These are phyloP conservation scores for Ceraclea dissimilis DNA, from an alignment of 2,888 invertebrate genomes.

Conservation along the genomic window DNA sequence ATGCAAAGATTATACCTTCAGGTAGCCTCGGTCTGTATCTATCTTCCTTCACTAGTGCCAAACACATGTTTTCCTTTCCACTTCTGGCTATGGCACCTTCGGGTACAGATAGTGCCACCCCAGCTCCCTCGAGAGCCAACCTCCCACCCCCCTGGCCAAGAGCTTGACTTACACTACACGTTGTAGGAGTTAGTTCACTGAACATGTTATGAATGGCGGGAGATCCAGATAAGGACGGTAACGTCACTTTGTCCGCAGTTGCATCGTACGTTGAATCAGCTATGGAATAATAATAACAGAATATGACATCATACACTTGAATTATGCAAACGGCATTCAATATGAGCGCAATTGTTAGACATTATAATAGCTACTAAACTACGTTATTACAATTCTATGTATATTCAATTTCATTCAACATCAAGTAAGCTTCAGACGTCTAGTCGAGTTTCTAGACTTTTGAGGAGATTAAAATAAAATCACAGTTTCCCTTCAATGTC, in stretches of 20 bases:
- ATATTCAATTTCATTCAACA: too few species aligned
- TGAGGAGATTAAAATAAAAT: too few species aligned
- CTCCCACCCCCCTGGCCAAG: slow-evolving; percentile 56
- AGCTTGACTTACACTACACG: slow-evolving; percentile 48
- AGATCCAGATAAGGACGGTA: slow-evolving; percentile 41
- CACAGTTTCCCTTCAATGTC: too few species aligned
- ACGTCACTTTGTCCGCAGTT: slow-evolving; percentile 63
- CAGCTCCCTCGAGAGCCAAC: slow-evolving; percentile 64
- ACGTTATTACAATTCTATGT: not conserved
- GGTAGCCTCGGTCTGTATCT: slow-evolving; percentile 80
- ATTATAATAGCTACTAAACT: not conserved
- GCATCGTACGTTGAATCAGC: slow-evolving; percentile 77
- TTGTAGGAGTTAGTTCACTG: slow-evolving; percentile 28
- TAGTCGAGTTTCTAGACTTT: too few species aligned
- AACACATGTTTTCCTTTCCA: slow-evolving; percentile 76
- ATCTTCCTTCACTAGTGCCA: slow-evolving; percentile 88
- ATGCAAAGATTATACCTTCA: slow-evolving; percentile 46
- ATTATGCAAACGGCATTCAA: too few species aligned
- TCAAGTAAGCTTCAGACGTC: too few species aligned
- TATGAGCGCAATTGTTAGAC: too few species aligned
- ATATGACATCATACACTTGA: slow-evolving; percentile 19
- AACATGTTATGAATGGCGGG: slow-evolving; percentile 10
- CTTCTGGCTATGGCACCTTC: slow-evolving; percentile 80
- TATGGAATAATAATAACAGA: slow-evolving; percentile 32
- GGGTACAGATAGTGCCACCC: slow-evolving; percentile 79